Conservation (phyloP, 2,888 invertebrate genomes). For the Apamea crenata region DNA sequence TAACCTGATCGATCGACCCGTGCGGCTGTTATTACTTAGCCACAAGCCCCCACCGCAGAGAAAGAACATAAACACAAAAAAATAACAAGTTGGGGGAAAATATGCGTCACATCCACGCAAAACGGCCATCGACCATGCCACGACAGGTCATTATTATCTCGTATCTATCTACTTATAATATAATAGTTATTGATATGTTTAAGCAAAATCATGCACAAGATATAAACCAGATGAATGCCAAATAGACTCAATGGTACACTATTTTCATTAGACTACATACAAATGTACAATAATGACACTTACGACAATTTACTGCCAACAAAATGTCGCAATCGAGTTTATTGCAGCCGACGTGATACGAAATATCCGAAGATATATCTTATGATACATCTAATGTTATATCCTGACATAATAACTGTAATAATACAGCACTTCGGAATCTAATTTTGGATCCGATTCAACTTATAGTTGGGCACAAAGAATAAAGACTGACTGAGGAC, state of each 20-base stretch:
- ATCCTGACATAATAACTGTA: slow-evolving; percentile 8
- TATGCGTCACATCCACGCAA: no score
- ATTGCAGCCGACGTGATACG: slow-evolving; percentile 18
- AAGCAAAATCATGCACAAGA: not conserved
- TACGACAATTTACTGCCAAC: slow-evolving; percentile 21
- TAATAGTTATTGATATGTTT: not conserved
- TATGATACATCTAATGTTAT: slow-evolving; percentile 10
- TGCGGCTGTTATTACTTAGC: no score
- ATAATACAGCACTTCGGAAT: slow-evolving; percentile 15
- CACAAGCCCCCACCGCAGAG: no score
- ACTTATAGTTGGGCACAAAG: slow-evolving; percentile 14
- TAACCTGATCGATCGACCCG: no score
- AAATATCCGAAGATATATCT: slow-evolving; percentile 18
- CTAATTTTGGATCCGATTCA: slow-evolving; percentile 23
- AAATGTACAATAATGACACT: slow-evolving; percentile 25
- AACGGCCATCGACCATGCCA: no score
- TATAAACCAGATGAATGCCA: not conserved
- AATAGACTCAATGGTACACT: not conserved
- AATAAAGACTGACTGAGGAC: not conserved
- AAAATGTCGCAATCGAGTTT: slow-evolving; percentile 25
- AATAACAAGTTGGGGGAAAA: no score
- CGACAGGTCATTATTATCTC: not conserved
- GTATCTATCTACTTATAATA: not conserved
- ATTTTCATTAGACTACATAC: not conserved
- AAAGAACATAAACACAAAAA: no score